These are phyloP conservation scores for Drosophila leonis DNA, from an alignment of 2,888 invertebrate genomes.

Conservation along the genomic window DNA sequence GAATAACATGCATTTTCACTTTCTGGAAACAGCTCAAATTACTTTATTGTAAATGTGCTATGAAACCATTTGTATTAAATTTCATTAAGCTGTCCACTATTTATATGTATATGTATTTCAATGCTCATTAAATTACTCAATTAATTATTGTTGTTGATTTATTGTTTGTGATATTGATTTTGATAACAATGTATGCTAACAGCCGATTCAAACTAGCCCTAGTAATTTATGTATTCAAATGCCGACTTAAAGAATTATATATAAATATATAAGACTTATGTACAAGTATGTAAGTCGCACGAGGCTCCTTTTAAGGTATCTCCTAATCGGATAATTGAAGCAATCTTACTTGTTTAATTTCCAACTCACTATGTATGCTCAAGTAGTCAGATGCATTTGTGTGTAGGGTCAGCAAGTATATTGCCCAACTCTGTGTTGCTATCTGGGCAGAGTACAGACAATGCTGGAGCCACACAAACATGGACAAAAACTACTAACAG, in stretches of 20 bases:
- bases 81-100: background rate
- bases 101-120: no score
- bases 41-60: background rate
- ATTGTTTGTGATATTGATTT: background rate
- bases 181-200: no score
- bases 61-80: background rate
- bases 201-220: no score
- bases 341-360: background rate
- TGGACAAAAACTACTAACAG: slow-evolving; percentile 6
- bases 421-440: background rate
- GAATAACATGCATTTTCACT: no score
- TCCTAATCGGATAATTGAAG: background rate
- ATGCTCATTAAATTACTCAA: background rate
- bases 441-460: background rate
- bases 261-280: no score
- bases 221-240: background rate
- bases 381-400: background rate
- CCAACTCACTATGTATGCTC: slow-evolving; percentile 14
- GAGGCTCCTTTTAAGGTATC: background rate
- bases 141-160: slow-evolving; percentile 1
- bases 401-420: background rate
- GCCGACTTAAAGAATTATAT: background rate
- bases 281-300: no score
- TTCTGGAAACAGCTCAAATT: background rate
- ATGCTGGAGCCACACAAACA: background rate